A percentile compares a stretch with the other conserved stretches of the same genome.
Conservation (phyloP, 2,113 vertebrate genomes). For the Tautogolabrus adspersus region DNA sequence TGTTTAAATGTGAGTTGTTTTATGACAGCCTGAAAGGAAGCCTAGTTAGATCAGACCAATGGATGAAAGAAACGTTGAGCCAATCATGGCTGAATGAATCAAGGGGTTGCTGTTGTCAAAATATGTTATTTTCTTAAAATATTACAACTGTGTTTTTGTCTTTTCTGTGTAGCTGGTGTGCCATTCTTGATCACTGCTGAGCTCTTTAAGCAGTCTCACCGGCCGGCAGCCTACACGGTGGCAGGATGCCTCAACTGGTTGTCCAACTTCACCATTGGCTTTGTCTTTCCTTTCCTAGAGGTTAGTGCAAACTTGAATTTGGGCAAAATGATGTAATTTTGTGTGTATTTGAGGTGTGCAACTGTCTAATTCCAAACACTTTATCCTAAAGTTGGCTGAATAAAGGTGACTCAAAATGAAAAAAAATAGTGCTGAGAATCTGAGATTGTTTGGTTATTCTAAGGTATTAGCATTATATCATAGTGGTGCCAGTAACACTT, state of each 20-base stretch:
- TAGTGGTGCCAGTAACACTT: no score
- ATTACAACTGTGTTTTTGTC: not conserved
- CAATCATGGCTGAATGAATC: not conserved
- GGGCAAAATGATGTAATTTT: not conserved
- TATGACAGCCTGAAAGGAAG: conserved; percentile 26
- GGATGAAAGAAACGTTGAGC: not conserved
- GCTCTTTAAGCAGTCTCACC: conserved; percentile 91
- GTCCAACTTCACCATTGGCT: conserved; percentile 91
- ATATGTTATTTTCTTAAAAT: not conserved
- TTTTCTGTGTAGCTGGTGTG: conserved; percentile 82
- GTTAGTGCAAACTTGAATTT: conserved; percentile 65
- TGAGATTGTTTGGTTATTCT: no score
- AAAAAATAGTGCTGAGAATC: no score
- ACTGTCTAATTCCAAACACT: not conserved
- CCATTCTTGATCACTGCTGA: conserved; percentile 92
- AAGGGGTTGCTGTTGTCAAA: not conserved
- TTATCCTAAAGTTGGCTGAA: not conserved
- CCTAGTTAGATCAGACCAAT: conserved; percentile 24
- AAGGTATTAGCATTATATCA: no score
- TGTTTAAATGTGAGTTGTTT: conserved; percentile 52
- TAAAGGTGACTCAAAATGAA: no score
- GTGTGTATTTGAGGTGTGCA: not conserved
- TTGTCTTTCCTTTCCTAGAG: conserved; percentile 93
- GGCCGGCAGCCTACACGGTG: conserved; percentile 88
- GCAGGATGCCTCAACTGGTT: conserved; percentile 93